Percentiles rank a stretch among this genome's conserved stretches.
Conservation (phyloP, 1,140 invertebrate genomes). For the Globodera ellingtonae region DNA sequence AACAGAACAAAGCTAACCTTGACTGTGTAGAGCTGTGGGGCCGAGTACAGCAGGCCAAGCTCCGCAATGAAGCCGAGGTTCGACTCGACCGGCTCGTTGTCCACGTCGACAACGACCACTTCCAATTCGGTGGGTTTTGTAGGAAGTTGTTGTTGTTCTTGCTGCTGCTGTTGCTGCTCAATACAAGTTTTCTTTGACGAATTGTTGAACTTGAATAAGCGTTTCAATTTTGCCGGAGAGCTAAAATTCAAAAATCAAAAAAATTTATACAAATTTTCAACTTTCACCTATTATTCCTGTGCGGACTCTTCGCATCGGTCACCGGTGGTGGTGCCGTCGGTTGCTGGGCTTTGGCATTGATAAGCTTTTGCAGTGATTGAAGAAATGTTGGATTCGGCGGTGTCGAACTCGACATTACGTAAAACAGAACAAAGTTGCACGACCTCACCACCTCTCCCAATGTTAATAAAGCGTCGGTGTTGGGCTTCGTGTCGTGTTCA, state of each 20-base stretch:
- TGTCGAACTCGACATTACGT: slow-evolving; percentile 22
- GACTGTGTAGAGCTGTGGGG: slow-evolving; percentile 21
- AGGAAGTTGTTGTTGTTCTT: neutral
- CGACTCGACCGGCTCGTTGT: slow-evolving; percentile 7
- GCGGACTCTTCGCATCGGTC: slow-evolving; percentile 1
- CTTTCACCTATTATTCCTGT: neutral
- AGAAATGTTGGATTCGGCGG: slow-evolving; percentile 16
- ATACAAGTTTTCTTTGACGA: slow-evolving; percentile 17
- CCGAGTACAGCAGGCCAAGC: slow-evolving; percentile 15
- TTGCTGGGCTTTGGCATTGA: slow-evolving; percentile 7
- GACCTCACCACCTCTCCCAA: slow-evolving; percentile 17
- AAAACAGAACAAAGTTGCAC: slow-evolving; percentile 26
- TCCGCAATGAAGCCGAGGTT: slow-evolving; percentile 18
- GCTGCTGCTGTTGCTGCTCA: slow-evolving; percentile 1
- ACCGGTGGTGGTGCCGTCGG: neutral
- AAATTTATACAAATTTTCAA: neutral
- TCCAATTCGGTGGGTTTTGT: neutral
- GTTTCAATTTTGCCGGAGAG: slow-evolving; percentile 39
- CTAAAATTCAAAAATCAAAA: slow-evolving; percentile 1
- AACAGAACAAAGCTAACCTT: slow-evolving; percentile 29
- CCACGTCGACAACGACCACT: slow-evolving; percentile 26
- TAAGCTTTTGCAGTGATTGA: slow-evolving; percentile 9
- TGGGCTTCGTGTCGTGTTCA: neutral
- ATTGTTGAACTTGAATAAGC: slow-evolving; percentile 26
- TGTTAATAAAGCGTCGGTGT: slow-evolving; percentile 1